phyloP scores from a whole-genome alignment of 2,797 vertebrate genomes.

The Halcyon badia region DNA sequence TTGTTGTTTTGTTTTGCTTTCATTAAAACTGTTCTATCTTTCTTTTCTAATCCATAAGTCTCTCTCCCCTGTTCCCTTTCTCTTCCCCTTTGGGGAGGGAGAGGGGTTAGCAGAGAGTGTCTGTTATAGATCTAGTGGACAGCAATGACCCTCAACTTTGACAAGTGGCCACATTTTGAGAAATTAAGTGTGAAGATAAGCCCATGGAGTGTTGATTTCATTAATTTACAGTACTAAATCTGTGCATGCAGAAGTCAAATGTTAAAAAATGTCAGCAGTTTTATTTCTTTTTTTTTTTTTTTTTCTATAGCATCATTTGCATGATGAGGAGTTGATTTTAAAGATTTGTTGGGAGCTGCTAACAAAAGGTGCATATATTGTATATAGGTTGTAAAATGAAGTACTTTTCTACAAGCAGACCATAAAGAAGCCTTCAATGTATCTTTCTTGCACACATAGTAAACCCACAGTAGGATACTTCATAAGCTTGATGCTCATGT shows the following conservation, averaged over 20 bases:
- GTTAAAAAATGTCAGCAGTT: neutral
- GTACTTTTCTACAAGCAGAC: neutral
- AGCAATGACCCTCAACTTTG: no score
- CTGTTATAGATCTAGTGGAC: no score
- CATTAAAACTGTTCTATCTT: no score
- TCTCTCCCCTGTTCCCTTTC: no score
- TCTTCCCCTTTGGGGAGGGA: no score
- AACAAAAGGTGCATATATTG: neutral
- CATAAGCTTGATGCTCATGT: neutral
- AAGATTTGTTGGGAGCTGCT: neutral
- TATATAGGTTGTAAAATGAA: neutral
- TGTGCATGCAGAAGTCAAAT: neutral
- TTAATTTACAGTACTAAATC: neutral
- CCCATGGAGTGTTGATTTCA: neutral
- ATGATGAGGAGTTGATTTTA: neutral
- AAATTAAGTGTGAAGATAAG: neutral
- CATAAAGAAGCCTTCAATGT: neutral
- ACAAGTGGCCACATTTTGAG: neutral
- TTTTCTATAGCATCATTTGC: neutral
- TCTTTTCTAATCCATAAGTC: no score
- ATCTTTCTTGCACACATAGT: neutral
- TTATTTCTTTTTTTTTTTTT: neutral
- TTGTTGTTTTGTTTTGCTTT: no score
- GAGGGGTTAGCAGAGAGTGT: no score
- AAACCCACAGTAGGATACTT: neutral